phyloP scores from a whole-genome alignment of 1,140 invertebrate genomes.

The Galendromus occidentalis region DNA sequence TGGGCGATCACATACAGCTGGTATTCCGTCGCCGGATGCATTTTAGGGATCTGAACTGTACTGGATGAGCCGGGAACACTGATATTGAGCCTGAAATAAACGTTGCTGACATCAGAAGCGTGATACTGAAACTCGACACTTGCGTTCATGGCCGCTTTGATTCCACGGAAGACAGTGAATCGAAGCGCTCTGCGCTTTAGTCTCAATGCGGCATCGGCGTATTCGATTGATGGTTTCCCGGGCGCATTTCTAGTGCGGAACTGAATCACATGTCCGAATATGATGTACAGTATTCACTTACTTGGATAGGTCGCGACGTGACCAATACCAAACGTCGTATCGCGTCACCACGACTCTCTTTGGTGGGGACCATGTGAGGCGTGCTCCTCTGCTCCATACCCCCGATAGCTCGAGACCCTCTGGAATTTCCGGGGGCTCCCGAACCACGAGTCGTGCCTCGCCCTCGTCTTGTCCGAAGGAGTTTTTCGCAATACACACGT shows the following conservation, averaged over 20 bases:
- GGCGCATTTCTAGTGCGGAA: too few relatives aligned
- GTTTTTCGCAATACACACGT: not conserved
- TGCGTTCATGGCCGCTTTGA: too few relatives aligned
- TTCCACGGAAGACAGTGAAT: too few relatives aligned
- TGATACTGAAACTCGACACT: too few relatives aligned
- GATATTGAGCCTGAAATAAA: not conserved
- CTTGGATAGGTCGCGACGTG: not conserved
- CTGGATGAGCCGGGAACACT: constrained; percentile 8
- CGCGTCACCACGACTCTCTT: constrained; percentile 1
- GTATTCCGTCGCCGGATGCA: not conserved
- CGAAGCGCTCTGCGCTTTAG: too few relatives aligned
- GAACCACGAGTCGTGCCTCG: not conserved
- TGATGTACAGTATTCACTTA: too few relatives aligned
- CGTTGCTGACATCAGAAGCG: too few relatives aligned
- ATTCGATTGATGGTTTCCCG: too few relatives aligned
- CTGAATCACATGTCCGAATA: too few relatives aligned
- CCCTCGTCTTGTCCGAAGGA: not conserved
- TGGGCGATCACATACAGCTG: not conserved
- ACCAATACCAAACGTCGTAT: not conserved
- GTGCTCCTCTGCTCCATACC: not conserved
- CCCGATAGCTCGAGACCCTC: not conserved
- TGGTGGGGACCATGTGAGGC: not conserved
- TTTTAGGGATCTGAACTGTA: not conserved
- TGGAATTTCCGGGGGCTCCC: not conserved
- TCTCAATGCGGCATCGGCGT: too few relatives aligned